Evolutionary conservation across 2,888 invertebrate species (phyloP).

Genomic region (Stegana nigrithorax): DNA sequence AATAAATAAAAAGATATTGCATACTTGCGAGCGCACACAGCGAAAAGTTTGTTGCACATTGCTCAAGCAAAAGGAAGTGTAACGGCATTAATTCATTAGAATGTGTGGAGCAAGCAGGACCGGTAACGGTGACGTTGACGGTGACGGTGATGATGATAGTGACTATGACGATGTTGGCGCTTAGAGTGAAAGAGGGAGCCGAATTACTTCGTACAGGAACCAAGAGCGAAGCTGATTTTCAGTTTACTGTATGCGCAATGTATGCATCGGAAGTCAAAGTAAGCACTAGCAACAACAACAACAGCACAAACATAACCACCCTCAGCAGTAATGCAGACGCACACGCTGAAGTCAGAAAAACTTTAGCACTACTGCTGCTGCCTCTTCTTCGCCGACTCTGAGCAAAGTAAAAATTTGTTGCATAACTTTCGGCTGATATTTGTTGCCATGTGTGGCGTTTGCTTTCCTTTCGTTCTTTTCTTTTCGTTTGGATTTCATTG

Average conservation of each 20-base stretch:
- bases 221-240: not conserved
- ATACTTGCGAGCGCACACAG: constrained; percentile 1
- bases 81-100: constrained; percentile 12
- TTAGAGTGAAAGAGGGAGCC: not conserved
- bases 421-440: constrained; percentile 12
- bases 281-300: not conserved
- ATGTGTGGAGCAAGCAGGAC: not conserved
- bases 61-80: constrained; percentile 15
- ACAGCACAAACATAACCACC: not conserved
- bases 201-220: not conserved
- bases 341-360: not conserved
- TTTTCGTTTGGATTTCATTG: too few species aligned
- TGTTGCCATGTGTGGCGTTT: constrained; percentile 3
- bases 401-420: constrained; percentile 5
- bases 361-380: too few species aligned
- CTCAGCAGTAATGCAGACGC: not conserved
- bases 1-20: constrained; percentile 7
- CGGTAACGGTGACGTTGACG: not conserved
- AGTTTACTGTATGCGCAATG: constrained; percentile 7
- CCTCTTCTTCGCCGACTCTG: too few species aligned
- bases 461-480: too few species aligned
- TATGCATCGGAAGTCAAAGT: constrained; percentile 15
- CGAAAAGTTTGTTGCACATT: constrained; percentile 9
- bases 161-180: not conserved
- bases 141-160: not conserved